Percentiles rank a stretch among this genome's conserved stretches.
Conservation (phyloP, 2,888 invertebrate species). For the Mesorhabditis sp. region DNA sequence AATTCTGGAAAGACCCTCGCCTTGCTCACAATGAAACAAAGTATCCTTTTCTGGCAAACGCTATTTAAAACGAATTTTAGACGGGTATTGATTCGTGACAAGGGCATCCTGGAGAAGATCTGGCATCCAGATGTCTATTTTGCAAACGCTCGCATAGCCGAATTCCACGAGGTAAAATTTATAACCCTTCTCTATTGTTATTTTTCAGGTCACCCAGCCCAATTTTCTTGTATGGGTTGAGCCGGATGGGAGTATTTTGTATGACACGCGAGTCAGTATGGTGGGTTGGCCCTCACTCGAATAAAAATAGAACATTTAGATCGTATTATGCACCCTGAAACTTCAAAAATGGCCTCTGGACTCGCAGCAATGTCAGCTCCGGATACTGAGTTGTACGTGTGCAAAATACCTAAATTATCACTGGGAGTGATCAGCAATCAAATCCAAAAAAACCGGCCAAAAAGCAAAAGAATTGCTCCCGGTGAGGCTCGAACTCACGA, state of each 20-base stretch:
- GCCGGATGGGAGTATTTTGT: conserved; percentile 56
- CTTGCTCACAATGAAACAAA: conserved; percentile 51
- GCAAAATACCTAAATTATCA: conserved; percentile 4
- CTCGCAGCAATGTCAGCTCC: conserved; percentile 49
- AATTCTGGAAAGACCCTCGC: conserved; percentile 53
- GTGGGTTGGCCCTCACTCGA: neutral
- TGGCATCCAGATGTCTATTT: conserved; percentile 58
- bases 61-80: conserved; percentile 12
- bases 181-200: neutral
- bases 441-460: neutral
- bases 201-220: conserved; percentile 51
- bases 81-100: conserved; percentile 40
- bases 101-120: conserved; percentile 42
- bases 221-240: conserved; percentile 58
- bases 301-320: conserved; percentile 33
- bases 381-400: conserved; percentile 56
- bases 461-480: conserved; percentile 38
- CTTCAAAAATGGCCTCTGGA: conserved; percentile 56
- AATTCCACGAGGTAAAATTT: conserved; percentile 48
- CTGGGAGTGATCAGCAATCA: neutral
- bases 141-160: conserved; percentile 56
- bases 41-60: conserved; percentile 8
- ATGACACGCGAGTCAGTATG: conserved; percentile 47
- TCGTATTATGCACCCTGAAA: conserved; percentile 56
- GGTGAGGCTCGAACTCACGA: conserved; percentile 89